Evolutionary conservation across 2,113 vertebrate genomes (phyloP), one percentile per base, ranked within the genome.

Genomic region (Polypterus senegalus): DNA sequence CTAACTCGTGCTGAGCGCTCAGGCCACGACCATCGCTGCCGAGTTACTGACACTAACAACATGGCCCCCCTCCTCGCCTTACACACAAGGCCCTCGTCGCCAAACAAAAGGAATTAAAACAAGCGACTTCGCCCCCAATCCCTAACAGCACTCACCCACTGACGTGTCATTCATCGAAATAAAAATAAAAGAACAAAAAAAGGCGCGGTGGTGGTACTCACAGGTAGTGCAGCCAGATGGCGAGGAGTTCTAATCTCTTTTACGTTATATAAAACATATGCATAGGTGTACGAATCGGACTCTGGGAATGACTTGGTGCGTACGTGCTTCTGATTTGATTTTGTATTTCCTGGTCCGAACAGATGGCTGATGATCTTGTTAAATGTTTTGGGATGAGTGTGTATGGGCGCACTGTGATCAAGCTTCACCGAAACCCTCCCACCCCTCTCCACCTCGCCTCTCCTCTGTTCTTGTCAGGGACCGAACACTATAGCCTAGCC

Each of bases 21-120:
- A 7, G 47, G 51, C 52, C 49, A 56, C 27, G 2, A 47, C 52
- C 54, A 54, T 58, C 48, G 63, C 58, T 67, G 60, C 60, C 70
- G 47, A 46, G 53, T 68, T 51, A 70, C 59, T 65, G 27, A 77
- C 59, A 65, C 79, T 79, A 79, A 82, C 79, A 86, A 84, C 81
- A 86, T 83, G 82, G 81, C 81, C 80, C 81, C 82, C 76, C 79
- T 78, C 73, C 78, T 77, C 74, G 77, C 74, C 59, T 73, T 81
- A 82, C 79, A 82, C 77, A 81, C 62, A 76, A 75, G 80, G 81
- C 76, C 81, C 79, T 82, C 70, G 69, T 72, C 78, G 77, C 77
- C 75, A 81, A 83, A 86, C 83, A 83, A 85, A 83, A 86, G 82
- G 74, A 66, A 59, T 58, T 58, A n/a, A 47, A 48, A 59, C 62